Evolutionary conservation across 2,113 vertebrate genomes (phyloP).

Genomic region (Lasiurus borealis): DNA sequence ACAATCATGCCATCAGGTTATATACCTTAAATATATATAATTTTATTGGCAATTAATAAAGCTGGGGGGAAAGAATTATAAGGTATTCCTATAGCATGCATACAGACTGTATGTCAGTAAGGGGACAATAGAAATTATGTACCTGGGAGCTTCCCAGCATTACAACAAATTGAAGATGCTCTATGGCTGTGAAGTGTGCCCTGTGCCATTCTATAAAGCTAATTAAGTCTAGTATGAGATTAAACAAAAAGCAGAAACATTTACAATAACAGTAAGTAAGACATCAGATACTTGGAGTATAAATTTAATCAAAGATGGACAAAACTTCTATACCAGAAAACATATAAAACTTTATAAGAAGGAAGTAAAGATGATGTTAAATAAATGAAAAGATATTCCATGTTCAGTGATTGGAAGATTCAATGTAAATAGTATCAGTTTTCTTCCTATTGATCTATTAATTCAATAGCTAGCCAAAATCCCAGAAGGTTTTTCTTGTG

Average conservation of each 20-base stretch:
- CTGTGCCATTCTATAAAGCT: not conserved
- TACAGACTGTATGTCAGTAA: not conserved
- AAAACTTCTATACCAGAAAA: not conserved
- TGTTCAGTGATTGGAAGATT: not conserved
- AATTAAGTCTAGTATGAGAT: not conserved
- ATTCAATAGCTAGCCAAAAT: not conserved
- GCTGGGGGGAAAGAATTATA: not conserved
- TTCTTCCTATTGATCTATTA: not conserved
- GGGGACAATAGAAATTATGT: not conserved
- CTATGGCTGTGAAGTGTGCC: not conserved
- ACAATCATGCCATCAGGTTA: not conserved
- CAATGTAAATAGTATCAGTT: not conserved
- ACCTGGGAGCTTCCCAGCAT: not conserved
- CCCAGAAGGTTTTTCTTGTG: not conserved
- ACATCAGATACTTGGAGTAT: not conserved
- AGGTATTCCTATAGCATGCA: not conserved
- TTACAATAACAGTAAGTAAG: constrained; percentile 7
- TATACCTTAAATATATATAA: not conserved
- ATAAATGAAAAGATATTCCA: not conserved
- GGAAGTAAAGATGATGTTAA: not conserved
- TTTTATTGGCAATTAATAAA: not conserved
- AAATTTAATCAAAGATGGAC: not conserved
- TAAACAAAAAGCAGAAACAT: not conserved
- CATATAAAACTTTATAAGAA: not conserved
- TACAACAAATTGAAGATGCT: not conserved